These are phyloP conservation scores for Neodiprion virginianus DNA, from an alignment of 1,140 invertebrate genomes.

Conservation along the genomic window DNA sequence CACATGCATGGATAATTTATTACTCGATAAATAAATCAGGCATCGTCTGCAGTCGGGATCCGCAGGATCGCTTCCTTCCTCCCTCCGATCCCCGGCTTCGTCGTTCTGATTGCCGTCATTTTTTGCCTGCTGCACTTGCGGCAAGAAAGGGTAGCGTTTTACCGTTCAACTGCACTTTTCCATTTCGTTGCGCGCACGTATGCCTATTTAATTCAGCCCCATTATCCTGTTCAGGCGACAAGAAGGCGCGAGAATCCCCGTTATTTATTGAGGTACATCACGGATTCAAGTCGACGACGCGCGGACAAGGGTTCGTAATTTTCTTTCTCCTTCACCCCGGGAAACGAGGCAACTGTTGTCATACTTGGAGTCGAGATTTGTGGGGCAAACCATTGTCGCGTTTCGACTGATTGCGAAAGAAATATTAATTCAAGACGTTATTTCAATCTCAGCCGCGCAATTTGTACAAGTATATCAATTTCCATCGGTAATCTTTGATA, in stretches of 20 bases:
- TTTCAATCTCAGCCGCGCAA: too few species aligned
- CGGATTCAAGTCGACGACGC: not conserved
- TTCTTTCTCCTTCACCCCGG: too few species aligned
- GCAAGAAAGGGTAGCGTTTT: conserved; percentile 19
- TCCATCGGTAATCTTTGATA: too few species aligned
- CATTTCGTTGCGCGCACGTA: not conserved
- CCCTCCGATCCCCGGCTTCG: not conserved
- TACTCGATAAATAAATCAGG: conserved; percentile 58
- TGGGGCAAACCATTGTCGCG: too few species aligned
- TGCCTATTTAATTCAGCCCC: too few species aligned
- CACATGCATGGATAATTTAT: conserved; percentile 47
- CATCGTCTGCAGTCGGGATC: conserved; percentile 20
- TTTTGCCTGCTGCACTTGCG: too few species aligned
- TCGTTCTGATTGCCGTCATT: not conserved
- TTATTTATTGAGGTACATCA: not conserved
- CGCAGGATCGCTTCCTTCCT: not conserved
- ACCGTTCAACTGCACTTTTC: conserved; percentile 21
- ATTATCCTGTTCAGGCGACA: not conserved
- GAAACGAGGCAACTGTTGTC: too few species aligned
- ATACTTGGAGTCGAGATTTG: too few species aligned
- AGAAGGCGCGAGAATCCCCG: not conserved
- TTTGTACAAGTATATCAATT: too few species aligned
- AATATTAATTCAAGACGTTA: too few species aligned
- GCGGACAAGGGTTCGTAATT: not conserved
- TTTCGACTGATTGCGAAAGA: too few species aligned